These are phyloP conservation scores for Desmophyllum pertusum DNA, from an alignment of 92 coral and sea anemone genomes.

Conservation along the genomic window DNA sequence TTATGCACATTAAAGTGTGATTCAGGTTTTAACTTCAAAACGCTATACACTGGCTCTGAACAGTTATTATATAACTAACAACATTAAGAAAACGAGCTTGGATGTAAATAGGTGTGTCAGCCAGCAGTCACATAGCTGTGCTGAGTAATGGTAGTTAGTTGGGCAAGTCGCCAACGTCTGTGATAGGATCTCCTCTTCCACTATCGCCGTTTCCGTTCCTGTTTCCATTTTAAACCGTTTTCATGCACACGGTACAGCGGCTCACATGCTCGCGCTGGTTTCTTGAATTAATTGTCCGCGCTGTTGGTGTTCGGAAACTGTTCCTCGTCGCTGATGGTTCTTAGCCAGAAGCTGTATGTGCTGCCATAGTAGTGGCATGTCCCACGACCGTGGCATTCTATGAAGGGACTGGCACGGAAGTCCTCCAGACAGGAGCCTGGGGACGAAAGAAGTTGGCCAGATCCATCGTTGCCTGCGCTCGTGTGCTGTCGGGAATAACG, in stretches of 20 bases:
- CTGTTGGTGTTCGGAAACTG: constrained; percentile 61
- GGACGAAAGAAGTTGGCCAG: constrained; percentile 97
- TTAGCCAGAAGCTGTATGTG: constrained; percentile 97
- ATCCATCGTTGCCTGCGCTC: constrained; percentile 96
- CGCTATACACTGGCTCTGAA: background rate
- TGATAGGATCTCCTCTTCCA: constrained; percentile 23
- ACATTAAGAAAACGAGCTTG: background rate
- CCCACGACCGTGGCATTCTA: constrained; percentile 99
- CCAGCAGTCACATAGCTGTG: too few relatives aligned
- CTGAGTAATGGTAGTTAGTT: constrained; percentile 1
- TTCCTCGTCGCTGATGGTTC: constrained; percentile 67
- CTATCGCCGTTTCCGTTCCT: background rate
- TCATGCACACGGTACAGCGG: constrained; percentile 80
- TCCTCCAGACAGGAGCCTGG: constrained; percentile 92
- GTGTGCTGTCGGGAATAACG: constrained; percentile 76
- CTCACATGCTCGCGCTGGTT: constrained; percentile 80
- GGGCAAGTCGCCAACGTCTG: constrained; percentile 6
- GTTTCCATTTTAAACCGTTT: background rate
- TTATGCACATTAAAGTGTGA: background rate
- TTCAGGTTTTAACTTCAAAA: background rate
- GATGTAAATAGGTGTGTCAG: background rate
- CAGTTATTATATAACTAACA: background rate
- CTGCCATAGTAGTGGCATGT: constrained; percentile 94
- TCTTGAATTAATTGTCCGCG: constrained; percentile 88
- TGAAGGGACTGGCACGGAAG: constrained; percentile 96